phyloP scores from a whole-genome alignment of 1,140 invertebrate species.

The Himalopsyche phryganea region DNA sequence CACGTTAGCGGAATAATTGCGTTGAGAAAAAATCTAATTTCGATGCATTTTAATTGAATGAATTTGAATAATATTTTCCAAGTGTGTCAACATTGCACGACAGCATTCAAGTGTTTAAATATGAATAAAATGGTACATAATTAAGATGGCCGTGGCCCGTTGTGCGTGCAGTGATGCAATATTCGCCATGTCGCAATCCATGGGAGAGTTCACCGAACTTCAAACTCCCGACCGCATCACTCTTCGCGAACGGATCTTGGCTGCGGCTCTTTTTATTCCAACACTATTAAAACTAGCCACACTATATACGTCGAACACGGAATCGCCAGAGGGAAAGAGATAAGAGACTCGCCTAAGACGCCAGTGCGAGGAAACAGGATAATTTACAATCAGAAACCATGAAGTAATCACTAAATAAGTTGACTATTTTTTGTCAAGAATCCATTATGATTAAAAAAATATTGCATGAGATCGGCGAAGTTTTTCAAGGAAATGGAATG shows the following conservation, averaged over 20 bases:
- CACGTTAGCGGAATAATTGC: too few relatives aligned
- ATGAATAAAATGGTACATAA: slow-evolving; percentile 21
- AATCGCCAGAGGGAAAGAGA: neutral
- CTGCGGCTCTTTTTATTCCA: neutral
- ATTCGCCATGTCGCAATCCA: slow-evolving; percentile 35
- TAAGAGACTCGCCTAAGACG: neutral
- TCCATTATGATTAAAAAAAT: too few relatives aligned
- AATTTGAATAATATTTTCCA: neutral
- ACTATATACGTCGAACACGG: neutral
- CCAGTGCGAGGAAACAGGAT: neutral
- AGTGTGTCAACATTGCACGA: neutral
- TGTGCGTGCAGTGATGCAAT: slow-evolving; percentile 34
- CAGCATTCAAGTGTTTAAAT: slow-evolving; percentile 9
- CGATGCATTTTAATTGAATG: neutral
- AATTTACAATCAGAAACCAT: neutral
- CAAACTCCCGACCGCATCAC: slow-evolving; percentile 11
- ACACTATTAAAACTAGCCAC: neutral
- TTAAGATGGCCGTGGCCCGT: slow-evolving; percentile 29
- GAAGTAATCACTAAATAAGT: too few relatives aligned
- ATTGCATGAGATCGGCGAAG: too few relatives aligned
- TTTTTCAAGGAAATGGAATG: too few relatives aligned
- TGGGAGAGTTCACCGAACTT: slow-evolving; percentile 34
- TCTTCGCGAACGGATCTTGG: slow-evolving; percentile 9
- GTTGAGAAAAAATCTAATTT: too few relatives aligned
- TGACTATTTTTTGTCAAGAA: too few relatives aligned